phyloP scores from a whole-genome alignment of 1,140 invertebrate genomes.

The Ephestia elutella region DNA sequence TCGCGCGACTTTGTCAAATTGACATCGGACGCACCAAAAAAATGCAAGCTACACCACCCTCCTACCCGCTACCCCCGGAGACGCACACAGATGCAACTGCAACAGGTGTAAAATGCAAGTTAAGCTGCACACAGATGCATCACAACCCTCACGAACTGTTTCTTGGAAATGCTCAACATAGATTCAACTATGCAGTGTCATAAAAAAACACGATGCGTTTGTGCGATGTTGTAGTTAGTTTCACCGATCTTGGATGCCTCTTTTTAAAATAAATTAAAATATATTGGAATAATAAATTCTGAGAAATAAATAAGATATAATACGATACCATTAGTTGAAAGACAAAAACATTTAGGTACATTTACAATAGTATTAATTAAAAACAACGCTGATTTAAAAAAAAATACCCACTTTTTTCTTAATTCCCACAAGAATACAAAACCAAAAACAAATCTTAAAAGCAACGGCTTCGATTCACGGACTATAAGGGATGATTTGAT shows the following conservation, averaged over 20 bases:
- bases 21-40: constrained; percentile 47
- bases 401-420: no score
- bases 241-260: no score
- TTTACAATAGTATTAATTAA: no score
- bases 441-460: no score
- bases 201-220: not conserved
- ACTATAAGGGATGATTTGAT: constrained; percentile 36
- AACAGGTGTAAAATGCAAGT: constrained; percentile 35
- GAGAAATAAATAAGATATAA: no score
- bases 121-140: constrained; percentile 33
- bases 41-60: constrained; percentile 48
- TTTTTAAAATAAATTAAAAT: no score
- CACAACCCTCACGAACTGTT: constrained; percentile 6
- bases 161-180: constrained; percentile 9
- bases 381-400: no score
- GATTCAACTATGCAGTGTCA: not conserved
- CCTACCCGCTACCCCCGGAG: constrained; percentile 17
- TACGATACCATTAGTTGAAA: no score
- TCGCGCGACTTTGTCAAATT: constrained; percentile 66
- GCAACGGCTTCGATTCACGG: no score
- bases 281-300: not conserved
- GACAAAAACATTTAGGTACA: no score
- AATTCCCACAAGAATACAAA: not conserved
- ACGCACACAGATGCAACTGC: constrained; percentile 17
- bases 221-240: no score